Conservation (phyloP, 2,888 invertebrate genomes). For the Julus scanicus region DNA sequence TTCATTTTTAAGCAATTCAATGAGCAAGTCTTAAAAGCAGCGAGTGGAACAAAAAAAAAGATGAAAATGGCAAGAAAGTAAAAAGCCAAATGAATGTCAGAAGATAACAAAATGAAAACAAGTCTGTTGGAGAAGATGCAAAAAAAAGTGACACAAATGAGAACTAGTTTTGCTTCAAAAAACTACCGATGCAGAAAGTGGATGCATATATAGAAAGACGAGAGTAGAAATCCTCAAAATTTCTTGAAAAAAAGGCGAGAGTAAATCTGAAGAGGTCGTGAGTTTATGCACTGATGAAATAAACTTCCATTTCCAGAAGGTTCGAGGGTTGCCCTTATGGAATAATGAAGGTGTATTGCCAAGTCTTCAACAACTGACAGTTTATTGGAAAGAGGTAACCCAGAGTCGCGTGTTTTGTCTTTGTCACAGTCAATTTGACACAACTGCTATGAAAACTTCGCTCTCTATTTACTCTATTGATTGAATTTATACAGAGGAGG, state of each 20-base stretch:
- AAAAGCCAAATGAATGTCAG: slow-evolving; percentile 34
- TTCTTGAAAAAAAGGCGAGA: neutral
- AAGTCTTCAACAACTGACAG: slow-evolving; percentile 18
- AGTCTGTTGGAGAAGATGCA: neutral
- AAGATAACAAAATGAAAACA: slow-evolving; percentile 42
- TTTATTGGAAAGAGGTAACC: neutral
- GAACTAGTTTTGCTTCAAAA: neutral
- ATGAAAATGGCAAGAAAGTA: neutral
- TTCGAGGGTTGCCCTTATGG: neutral
- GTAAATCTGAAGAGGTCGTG: slow-evolving; percentile 12
- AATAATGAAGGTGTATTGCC: neutral
- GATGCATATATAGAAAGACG: slow-evolving; percentile 10
- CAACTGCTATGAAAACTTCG: neutral
- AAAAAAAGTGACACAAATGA: slow-evolving; percentile 8
- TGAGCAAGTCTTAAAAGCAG: slow-evolving; percentile 16
- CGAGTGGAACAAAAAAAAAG: neutral
- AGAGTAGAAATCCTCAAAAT: neutral
- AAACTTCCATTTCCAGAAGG: neutral
- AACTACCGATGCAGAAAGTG: slow-evolving; percentile 9
- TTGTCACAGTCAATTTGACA: neutral
- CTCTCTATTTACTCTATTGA: neutral
- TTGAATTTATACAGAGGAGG: neutral
- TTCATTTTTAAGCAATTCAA: slow-evolving; percentile 42
- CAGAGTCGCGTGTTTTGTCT: neutral
- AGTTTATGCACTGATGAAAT: neutral